Evolutionary conservation across 2,888 invertebrate species (phyloP).

Genomic region (Coenonympha glycerion): DNA sequence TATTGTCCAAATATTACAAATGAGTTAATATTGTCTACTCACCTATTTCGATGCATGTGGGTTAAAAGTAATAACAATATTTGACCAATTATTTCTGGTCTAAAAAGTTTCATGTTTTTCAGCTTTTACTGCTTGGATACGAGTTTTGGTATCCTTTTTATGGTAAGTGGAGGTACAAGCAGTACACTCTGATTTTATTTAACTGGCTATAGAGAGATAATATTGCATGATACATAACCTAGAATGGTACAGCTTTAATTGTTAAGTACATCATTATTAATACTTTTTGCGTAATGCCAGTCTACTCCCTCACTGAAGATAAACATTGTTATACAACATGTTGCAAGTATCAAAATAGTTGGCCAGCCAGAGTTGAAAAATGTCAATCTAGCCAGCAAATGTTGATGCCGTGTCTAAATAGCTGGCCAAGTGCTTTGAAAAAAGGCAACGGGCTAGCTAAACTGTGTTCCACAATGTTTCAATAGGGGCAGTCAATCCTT

Average conservation of each 20-base stretch:
- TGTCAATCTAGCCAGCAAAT: too few relatives aligned
- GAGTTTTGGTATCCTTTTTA: constrained; percentile 66
- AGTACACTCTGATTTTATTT: constrained; percentile 57
- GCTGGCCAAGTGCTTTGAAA: too few relatives aligned
- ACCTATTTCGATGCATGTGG: constrained; percentile 30
- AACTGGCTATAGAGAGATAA: constrained; percentile 38
- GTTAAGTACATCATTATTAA: background rate
- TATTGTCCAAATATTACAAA: background rate
- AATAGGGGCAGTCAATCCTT: too few relatives aligned
- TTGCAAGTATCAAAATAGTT: too few relatives aligned
- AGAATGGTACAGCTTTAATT: constrained; percentile 23
- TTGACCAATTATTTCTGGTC: constrained; percentile 42
- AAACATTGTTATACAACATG: too few relatives aligned
- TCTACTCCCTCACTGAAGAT: background rate
- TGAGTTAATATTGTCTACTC: background rate
- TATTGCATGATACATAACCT: constrained; percentile 25
- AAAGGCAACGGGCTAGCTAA: too few relatives aligned
- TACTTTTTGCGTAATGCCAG: constrained; percentile 17
- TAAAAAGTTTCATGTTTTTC: constrained; percentile 72
- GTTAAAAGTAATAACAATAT: constrained; percentile 26
- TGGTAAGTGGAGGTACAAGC: constrained; percentile 72
- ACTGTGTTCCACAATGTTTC: too few relatives aligned
- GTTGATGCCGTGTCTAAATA: too few relatives aligned
- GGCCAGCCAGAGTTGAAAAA: too few relatives aligned
- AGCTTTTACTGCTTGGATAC: constrained; percentile 71